Base-by-base conservation (phyloP, 35 echinoderm and acorn worm species). In the Eucidaris tribuloides region DNA sequence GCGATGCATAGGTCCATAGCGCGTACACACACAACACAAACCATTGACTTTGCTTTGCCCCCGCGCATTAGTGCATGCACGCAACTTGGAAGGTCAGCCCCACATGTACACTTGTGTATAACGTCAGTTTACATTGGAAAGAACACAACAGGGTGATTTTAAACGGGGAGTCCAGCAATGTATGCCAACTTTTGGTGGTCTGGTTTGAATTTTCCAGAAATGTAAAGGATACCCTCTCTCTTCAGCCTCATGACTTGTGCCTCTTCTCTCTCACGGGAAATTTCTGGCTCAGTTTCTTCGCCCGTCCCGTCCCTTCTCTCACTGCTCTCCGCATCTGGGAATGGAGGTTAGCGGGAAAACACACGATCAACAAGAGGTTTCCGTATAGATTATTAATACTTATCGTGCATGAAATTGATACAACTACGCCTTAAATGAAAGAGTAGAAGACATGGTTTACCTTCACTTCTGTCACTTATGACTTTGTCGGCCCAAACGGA, bases 161-260 rank as follows among this genome's bases (percentile, higher is more conserved):
- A n/a, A n/a, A n/a, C n/a, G n/a, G n/a, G n/a, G n/a, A n/a, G n/a
- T n/a, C n/a, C n/a, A n/a, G n/a, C n/a, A n/a, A n/a, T n/a, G n/a
- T n/a, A n/a, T n/a, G n/a, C n/a, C n/a, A n/a, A n/a, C n/a, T n/a
- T n/a, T n/a, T n/a, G n/a, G n/a, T n/a, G n/a, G n/a, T n/a, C n/a
- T n/a, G n/a, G n/a, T n/a, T n/a, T n/a, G n/a, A n/a, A n/a, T n/a
- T n/a, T n/a, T n/a, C n/a, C n/a, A n/a, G n/a, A n/a, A n/a, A n/a
- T n/a, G n/a, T n/a, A 94, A 93, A 90, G 92, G 92, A 90, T 94
- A 94, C 92, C 92, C 66, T 89, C 87, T 46, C 84, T 90, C 84
- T 89, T 94, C 65, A 94, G 92, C 58, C 84, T 94, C 92, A 94
- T 94, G 6, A 94, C 92, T 81, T 88, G 85, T 42, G 58, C 43